A percentile compares a stretch with the other conserved stretches of the same genome.
These are phyloP conservation scores for Copidosoma floridanum DNA, from an alignment of 1,140 invertebrate species.

Conservation along the genomic window DNA sequence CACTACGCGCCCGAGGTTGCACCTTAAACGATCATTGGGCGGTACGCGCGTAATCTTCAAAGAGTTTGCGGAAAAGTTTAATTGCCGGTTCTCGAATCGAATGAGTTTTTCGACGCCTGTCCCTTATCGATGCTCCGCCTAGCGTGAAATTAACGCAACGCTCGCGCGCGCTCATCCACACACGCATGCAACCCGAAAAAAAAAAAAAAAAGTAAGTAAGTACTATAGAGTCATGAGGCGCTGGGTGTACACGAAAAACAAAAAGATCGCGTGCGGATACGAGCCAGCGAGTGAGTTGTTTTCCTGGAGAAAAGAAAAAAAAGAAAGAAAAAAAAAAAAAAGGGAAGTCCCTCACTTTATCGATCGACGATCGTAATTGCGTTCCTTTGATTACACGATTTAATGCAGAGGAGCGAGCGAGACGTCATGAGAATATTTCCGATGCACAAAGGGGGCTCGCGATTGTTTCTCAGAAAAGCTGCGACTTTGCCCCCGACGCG, in stretches of 20 bases:
- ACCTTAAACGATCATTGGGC: too few species aligned
- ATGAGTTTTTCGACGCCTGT: not conserved
- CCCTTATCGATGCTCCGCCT: constrained; percentile 5
- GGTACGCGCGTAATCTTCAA: too few species aligned
- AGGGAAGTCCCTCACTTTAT: not conserved
- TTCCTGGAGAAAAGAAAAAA: too few species aligned
- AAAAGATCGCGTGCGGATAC: too few species aligned
- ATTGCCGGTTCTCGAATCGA: constrained; percentile 15
- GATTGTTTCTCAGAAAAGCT: not conserved
- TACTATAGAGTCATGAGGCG: too few species aligned
- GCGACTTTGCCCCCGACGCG: too few species aligned
- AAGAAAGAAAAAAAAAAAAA: too few species aligned
- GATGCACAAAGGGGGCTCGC: not conserved
- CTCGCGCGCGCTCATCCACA: not conserved
- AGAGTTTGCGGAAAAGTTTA: constrained; percentile 14
- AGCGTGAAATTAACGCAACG: constrained; percentile 18
- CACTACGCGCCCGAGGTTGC: too few species aligned
- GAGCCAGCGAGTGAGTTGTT: not conserved
- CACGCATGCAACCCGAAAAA: too few species aligned
- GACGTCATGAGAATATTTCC: constrained; percentile 2
- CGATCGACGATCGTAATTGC: not conserved
- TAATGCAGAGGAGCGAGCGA: not conserved
- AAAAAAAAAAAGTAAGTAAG: too few species aligned
- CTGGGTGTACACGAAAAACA: too few species aligned
- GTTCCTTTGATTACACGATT: constrained; percentile 1